Conservation (phyloP, 2,113 vertebrate species). For the Podilymbus podiceps region DNA sequence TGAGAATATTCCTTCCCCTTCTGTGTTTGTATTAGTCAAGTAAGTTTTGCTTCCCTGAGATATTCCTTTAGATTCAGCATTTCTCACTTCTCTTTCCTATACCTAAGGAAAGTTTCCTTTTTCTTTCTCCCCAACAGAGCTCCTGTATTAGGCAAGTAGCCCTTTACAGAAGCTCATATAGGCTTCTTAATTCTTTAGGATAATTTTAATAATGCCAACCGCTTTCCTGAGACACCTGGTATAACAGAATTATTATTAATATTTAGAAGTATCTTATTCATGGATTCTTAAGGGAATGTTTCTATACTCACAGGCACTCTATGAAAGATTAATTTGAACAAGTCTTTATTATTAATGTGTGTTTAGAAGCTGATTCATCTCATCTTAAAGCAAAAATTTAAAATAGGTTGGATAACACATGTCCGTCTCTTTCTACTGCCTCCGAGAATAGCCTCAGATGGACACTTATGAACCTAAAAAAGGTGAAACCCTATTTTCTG, state of each 20-base stretch:
- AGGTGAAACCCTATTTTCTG: neutral
- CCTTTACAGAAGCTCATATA: neutral
- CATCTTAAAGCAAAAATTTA: neutral
- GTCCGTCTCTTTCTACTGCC: neutral
- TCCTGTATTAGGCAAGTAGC: neutral
- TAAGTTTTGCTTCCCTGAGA: neutral
- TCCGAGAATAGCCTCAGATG: neutral
- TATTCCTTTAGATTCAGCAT: neutral
- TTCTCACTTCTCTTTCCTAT: neutral
- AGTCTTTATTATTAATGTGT: neutral
- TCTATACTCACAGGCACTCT: neutral
- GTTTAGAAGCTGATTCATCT: neutral
- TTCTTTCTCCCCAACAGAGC: neutral
- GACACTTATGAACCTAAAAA: neutral
- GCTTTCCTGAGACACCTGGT: neutral
- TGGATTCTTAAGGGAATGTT: neutral
- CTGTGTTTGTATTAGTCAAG: neutral
- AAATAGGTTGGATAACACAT: neutral
- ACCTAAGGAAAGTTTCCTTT: neutral
- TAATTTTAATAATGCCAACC: neutral
- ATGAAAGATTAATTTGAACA: neutral
- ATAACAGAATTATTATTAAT: neutral
- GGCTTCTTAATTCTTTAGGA: neutral
- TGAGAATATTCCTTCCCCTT: neutral
- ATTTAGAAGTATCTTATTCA: neutral